A percentile compares a stretch with the other conserved stretches of the same genome.
phyloP scores from a whole-genome alignment of 2,113 vertebrate species.

The Ailuropoda melanoleuca region DNA sequence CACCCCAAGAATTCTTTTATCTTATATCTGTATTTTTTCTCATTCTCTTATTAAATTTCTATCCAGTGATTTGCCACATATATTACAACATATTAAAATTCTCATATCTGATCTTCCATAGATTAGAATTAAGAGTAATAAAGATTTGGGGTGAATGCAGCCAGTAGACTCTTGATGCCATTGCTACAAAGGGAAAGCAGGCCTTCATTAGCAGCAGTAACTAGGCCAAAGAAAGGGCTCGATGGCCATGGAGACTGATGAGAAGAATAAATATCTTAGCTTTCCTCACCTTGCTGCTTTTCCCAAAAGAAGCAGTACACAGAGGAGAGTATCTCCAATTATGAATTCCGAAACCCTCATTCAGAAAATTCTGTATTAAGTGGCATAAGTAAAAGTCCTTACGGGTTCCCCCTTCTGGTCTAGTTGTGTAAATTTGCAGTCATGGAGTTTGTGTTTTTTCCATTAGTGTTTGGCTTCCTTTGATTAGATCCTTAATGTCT shows the following conservation, averaged over 20 bases:
- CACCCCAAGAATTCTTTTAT: neutral
- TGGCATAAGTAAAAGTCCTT: neutral
- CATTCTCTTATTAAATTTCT: neutral
- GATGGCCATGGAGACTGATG: neutral
- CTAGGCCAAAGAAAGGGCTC: neutral
- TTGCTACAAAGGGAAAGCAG: neutral
- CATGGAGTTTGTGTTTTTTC: neutral
- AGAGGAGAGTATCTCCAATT: neutral
- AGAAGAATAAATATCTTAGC: neutral
- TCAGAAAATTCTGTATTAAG: neutral
- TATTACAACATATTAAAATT: neutral
- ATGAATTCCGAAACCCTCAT: neutral
- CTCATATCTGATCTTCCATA: neutral
- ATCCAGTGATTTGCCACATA: neutral
- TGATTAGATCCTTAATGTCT: neutral
- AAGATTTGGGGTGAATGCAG: neutral
- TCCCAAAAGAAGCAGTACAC: neutral
- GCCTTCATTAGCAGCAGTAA: neutral
- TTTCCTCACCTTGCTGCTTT: neutral
- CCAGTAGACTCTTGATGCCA: neutral
- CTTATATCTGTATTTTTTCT: neutral
- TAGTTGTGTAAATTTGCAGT: neutral
- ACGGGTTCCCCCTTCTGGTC: neutral
- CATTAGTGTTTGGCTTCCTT: neutral
- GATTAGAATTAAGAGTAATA: neutral